Percentiles rank a stretch among this genome's conserved stretches.
phyloP scores from a whole-genome alignment of 1,140 invertebrate species.

The Micrasema minimum region DNA sequence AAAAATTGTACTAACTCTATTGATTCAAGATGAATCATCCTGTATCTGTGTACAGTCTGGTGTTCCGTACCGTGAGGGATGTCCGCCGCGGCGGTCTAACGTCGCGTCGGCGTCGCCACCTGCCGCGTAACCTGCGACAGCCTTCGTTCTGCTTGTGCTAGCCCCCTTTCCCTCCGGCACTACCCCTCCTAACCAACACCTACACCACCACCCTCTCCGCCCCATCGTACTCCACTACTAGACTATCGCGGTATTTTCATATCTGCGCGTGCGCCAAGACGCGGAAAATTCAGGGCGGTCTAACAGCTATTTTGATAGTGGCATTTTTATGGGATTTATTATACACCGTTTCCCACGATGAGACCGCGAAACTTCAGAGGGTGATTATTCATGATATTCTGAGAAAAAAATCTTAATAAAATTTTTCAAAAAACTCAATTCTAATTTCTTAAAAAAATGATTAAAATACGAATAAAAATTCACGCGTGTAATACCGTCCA shows the following conservation, averaged over 20 bases:
- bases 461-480: no score
- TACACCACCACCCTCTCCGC: not conserved
- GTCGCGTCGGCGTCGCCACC: slow-evolving; percentile 14
- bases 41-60: not conserved
- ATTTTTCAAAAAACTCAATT: no score
- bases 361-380: no score
- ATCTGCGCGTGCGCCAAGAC: no score
- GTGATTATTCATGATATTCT: no score
- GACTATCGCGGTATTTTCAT: not conserved
- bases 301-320: not conserved
- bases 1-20: no score
- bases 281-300: not conserved
- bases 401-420: no score
- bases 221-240: not conserved
- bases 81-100: slow-evolving; percentile 1
- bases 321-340: no score
- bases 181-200: not conserved
- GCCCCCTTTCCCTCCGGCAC: not conserved
- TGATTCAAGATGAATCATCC: no score
- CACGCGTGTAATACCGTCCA: no score
- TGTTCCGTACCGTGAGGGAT: not conserved
- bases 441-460: no score
- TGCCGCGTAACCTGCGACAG: slow-evolving; percentile 17
- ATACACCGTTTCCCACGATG: no score
- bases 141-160: slow-evolving; percentile 9